Conservation (phyloP, 2,113 vertebrate genomes). For the Rhombomys opimus region DNA sequence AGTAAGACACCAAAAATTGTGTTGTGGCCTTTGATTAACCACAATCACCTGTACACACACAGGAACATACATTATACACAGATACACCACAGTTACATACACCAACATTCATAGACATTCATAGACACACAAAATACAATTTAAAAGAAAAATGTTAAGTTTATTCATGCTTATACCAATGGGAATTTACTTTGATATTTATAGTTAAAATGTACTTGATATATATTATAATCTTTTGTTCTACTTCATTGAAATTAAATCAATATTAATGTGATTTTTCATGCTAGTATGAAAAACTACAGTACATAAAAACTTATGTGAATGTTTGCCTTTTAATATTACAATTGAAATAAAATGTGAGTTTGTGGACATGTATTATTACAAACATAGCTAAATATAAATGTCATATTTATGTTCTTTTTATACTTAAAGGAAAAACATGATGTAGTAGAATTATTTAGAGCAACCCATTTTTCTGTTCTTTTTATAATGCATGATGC, state of each 20-base stretch:
- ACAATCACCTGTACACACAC: not conserved
- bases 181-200: slow-evolving; percentile 72
- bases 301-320: slow-evolving; percentile 70
- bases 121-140: not conserved
- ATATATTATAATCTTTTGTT: slow-evolving; percentile 78
- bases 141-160: not conserved
- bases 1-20: not conserved
- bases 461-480: slow-evolving; percentile 50
- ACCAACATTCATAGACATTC: not conserved
- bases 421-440: slow-evolving; percentile 64
- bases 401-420: slow-evolving; percentile 41
- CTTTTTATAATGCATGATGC: slow-evolving; percentile 44
- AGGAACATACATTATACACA: not conserved
- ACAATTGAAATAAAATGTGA: slow-evolving; percentile 67
- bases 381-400: slow-evolving; percentile 70
- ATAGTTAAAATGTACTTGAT: slow-evolving; percentile 68
- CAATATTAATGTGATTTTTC: slow-evolving; percentile 73
- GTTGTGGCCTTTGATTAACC: not conserved
- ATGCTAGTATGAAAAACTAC: slow-evolving; percentile 56
- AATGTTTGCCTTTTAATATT: slow-evolving; percentile 79
- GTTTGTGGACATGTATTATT: slow-evolving; percentile 60
- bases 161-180: not conserved
- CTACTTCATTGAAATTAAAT: slow-evolving; percentile 80
- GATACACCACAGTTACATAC: not conserved
- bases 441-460: slow-evolving; percentile 69